Evolutionary conservation across 2,888 invertebrate species (phyloP), one percentile per base, ranked within the genome.

Genomic region (Adineta ricciae): DNA sequence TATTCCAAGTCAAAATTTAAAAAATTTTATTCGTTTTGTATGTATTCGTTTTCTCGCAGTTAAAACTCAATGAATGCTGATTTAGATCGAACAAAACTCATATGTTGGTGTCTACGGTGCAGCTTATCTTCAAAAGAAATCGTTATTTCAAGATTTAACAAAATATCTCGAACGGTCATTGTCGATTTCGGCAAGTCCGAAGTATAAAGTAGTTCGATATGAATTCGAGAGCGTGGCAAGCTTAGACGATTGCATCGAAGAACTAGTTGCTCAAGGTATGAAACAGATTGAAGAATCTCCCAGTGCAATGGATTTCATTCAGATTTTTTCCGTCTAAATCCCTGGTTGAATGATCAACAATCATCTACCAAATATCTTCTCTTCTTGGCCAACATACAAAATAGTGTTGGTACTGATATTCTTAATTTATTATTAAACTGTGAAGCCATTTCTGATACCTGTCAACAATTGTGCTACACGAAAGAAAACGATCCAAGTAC

Each of bases 1-100:
- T 16, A 78, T 78, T 78, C 78, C 78, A 41, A 78, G 78, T 78
- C 78, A 78, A 78, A 78, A 78, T 78, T 78, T 78, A 21, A 78
- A 78, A 38, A 78, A 78, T 41, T 78, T 78, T 78, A 41, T 78
- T 41, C 78, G 78, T 24, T 78, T 41, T 78, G 78, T 78, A 78
- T n/a, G 78, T 78, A 11, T 38, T 5, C 24, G 1, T 7, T 73
- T 73, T 36, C 8, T 36, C 32, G 4, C 36, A 36, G 16, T 19
- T 4, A 1, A 16, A 16, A 36, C 1, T 24, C 19, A 32, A 38
- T 7, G 36, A 36, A 5, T 14, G 1, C 21, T 38, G 0, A 1
- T 32, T 38, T 41, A 78, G 78, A 78, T 78, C n/a, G 78, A 78
- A 78, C 78, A 78, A 41, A 78, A 78, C 41, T 2, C 7, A n/a